Percentiles rank a stretch among this genome's conserved stretches.
Evolutionary conservation across 1,140 invertebrate genomes (phyloP).

Genomic region (Antheraea mylitta): DNA sequence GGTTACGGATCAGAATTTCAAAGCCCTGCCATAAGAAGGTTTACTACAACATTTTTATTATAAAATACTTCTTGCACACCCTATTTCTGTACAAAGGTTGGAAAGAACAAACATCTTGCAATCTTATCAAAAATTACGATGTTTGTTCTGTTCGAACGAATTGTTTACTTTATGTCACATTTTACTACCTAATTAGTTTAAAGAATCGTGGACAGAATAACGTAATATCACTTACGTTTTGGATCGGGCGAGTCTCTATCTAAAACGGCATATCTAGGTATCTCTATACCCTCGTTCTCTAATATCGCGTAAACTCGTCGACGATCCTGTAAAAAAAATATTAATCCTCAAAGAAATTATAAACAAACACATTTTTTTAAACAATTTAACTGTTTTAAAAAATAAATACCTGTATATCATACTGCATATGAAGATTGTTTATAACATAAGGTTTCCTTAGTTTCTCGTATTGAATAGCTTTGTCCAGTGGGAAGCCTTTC

Average conservation of each 20-base stretch:
- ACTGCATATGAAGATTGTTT: conserved; percentile 99
- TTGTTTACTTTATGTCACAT: background rate
- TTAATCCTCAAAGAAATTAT: conserved; percentile 16
- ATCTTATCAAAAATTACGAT: background rate
- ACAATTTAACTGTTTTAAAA: too few species aligned
- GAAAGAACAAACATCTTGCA: background rate
- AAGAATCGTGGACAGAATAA: background rate
- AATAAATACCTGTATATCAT: conserved; percentile 91
- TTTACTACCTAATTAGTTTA: background rate
- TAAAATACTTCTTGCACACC: too few species aligned
- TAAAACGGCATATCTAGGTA: conserved; percentile 98
- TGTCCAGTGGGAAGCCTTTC: conserved; percentile 98
- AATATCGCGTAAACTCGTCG: conserved; percentile 97
- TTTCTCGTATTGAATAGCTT: conserved; percentile 98
- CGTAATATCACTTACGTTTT: conserved; percentile 84
- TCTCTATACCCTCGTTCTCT: conserved; percentile 96
- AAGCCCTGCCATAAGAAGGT: too few species aligned
- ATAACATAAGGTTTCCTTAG: conserved; percentile 97
- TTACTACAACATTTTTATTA: too few species aligned
- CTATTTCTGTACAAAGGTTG: background rate
- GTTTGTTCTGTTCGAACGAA: background rate
- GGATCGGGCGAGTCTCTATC: conserved; percentile 95
- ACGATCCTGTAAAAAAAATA: conserved; percentile 82
- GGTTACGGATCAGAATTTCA: too few species aligned
- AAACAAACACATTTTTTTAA: background rate